phyloP scores from a whole-genome alignment of 2,888 invertebrate species.

The Pterobdella sp. region DNA sequence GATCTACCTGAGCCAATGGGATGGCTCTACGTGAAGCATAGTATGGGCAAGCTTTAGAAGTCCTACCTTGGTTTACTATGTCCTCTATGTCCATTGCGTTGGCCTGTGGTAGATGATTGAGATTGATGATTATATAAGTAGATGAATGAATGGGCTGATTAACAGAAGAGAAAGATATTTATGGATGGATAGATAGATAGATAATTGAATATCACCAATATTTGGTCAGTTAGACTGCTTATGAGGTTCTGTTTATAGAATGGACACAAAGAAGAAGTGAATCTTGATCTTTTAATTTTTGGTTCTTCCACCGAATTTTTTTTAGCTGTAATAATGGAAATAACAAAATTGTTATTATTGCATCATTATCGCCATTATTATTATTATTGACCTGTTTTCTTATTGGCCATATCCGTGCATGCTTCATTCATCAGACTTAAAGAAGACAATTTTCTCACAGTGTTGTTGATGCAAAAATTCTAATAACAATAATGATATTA shows the following conservation, averaged over 20 bases:
- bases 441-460: conserved; percentile 66
- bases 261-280: conserved; percentile 41
- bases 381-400: conserved; percentile 53
- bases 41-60: conserved; percentile 78
- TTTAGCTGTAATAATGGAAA: background rate
- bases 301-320: conserved; percentile 11
- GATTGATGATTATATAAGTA: background rate
- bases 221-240: conserved; percentile 42
- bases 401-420: conserved; percentile 47
- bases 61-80: conserved; percentile 56
- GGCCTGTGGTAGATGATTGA: conserved; percentile 15
- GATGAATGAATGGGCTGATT: no score
- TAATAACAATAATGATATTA: conserved; percentile 32
- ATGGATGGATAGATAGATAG: background rate
- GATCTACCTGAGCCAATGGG: conserved; percentile 65
- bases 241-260: conserved; percentile 45
- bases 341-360: conserved; percentile 7
- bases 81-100: conserved; percentile 78
- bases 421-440: conserved; percentile 75
- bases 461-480: conserved; percentile 78
- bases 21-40: conserved; percentile 77
- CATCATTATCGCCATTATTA: background rate
- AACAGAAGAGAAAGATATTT: no score
- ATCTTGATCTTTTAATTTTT: conserved; percentile 21
- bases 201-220: conserved; percentile 39